Base-by-base conservation (phyloP, 2,888 invertebrate genomes). In the Leucophenga montana region DNA sequence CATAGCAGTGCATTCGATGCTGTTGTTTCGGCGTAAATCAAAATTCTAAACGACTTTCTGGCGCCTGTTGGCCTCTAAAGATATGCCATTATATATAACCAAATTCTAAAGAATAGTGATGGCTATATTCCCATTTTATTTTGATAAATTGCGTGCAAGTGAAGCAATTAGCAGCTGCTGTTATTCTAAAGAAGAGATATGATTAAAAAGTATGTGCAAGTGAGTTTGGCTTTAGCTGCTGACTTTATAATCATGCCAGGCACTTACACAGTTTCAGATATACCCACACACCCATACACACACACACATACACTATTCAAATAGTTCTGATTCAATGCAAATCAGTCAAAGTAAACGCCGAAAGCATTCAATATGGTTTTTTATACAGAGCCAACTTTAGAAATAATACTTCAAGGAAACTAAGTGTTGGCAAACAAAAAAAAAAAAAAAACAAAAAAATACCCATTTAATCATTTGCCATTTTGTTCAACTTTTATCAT, bases 21-120 rank as follows among this genome's bases (percentile, higher is more conserved):
- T 39, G 39, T 39, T 39, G 9, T 39, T 11, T 50, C 8, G 11
- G 13, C 57, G 57, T 57, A 31, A 57, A 57, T 57, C 57, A 57
- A 57, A 57, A 57, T 27, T 18, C 31, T 57, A n/a, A 31, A 57
- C 27, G 57, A 57, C 57, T 57, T 57, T 57, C 9, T 57, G 57
- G 22, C 57, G 57, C 57, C 57, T 13, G 14, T 27, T 57, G 57
- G 31, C 31, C 22, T 57, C 13, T 18, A 20, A 14, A 57, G 14
- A 57, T 8, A 27, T 57, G 57, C 57, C 57, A 57, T 57, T 57
- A 57, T 18, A 57, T 16, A 22, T 27, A 57, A 27, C 18, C 5
- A 31, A 27, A 57, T 14, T 57, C 22, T 27, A 57, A 16, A 54
- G 20, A 3, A 57, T n/a, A 27, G 39, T 39, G 3, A 5, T 39